Evolutionary conservation across 2,888 invertebrate genomes (phyloP), one percentile per base, ranked within the genome.

Genomic region (Artemia sp.): DNA sequence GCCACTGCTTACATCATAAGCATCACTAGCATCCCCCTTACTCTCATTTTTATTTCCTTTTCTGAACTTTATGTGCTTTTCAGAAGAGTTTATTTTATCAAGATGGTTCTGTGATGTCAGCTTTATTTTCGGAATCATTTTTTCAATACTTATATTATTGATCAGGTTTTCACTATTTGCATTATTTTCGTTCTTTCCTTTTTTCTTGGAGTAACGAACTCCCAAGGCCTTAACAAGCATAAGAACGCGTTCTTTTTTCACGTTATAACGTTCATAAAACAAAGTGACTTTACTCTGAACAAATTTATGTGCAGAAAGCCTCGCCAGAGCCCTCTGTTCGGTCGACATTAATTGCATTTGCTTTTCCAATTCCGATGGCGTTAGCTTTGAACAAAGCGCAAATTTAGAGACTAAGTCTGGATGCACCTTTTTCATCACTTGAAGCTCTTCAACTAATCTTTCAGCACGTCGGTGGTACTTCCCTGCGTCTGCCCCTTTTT

Each of bases 331-430:
- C n/a, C 69, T 51, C 67, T 71, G 71, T 6, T 70, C 69, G 9
- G 53, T 51, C 38, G 70, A 51, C 8, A 71, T n/a, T 6, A 51
- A 12, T 52, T 69, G 69, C 19, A 52, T 66, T 67, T 53, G 24
- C 51, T 51, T 69, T 11, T 19, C 12, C 12, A 52, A 51, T 19
- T 52, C 67, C 4, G 2, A 9, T 9, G 51, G 53, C 14, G 51
- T 52, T 67, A 69, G 53, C 51, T 69, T 71, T 12, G 58, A 68
- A 52, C 71, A 69, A 14, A 71, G 69, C 6, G 71, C 71, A 71
- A 67, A 71, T 52, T 71, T 71, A 12, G 71, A 66, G 1, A 71
- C 71, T n/a, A 69, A 69, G 67, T 71, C 71, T n/a, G 38, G 38
- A 51, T 67, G 67, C n/a, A 67, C 14, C 51, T 67, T 67, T 5